Conservation (phyloP, 1,140 invertebrate species). For the Macrobrachium rosenbergii region DNA sequence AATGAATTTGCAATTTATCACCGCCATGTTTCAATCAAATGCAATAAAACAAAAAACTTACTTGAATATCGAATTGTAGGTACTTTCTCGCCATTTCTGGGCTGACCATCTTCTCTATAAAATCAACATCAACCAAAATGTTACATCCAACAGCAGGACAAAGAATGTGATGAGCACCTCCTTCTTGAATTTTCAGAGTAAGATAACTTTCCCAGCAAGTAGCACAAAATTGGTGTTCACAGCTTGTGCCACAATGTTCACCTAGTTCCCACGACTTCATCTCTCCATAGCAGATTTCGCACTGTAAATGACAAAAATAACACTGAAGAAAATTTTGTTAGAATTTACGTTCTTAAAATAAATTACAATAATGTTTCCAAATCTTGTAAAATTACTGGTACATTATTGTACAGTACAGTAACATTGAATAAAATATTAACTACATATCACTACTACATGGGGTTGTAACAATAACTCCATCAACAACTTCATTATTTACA, state of each 20-base stretch:
- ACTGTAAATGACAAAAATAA: constrained; percentile 71
- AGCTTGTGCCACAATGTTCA: constrained; percentile 73
- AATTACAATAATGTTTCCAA: background rate
- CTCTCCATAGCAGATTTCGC: constrained; percentile 77
- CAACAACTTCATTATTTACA: too few relatives aligned
- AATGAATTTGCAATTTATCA: too few relatives aligned
- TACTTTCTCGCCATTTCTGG: constrained; percentile 79
- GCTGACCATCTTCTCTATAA: constrained; percentile 79
- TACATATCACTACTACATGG: too few relatives aligned
- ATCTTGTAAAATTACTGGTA: background rate
- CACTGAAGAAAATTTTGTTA: background rate
- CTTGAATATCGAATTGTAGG: constrained; percentile 82
- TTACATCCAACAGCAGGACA: constrained; percentile 80
- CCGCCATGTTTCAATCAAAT: too few relatives aligned
- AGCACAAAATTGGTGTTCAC: constrained; percentile 78
- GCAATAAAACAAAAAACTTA: constrained; percentile 67
- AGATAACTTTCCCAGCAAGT: constrained; percentile 80
- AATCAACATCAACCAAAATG: constrained; percentile 78
- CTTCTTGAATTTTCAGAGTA: constrained; percentile 79
- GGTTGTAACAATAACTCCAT: too few relatives aligned
- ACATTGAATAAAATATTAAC: too few relatives aligned
- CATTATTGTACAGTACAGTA: too few relatives aligned
- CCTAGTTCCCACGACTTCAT: constrained; percentile 67
- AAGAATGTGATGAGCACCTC: constrained; percentile 78
- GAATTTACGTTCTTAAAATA: background rate